Base-by-base conservation (phyloP, 2,797 vertebrate genomes). In the Thalassophryne amazonica region DNA sequence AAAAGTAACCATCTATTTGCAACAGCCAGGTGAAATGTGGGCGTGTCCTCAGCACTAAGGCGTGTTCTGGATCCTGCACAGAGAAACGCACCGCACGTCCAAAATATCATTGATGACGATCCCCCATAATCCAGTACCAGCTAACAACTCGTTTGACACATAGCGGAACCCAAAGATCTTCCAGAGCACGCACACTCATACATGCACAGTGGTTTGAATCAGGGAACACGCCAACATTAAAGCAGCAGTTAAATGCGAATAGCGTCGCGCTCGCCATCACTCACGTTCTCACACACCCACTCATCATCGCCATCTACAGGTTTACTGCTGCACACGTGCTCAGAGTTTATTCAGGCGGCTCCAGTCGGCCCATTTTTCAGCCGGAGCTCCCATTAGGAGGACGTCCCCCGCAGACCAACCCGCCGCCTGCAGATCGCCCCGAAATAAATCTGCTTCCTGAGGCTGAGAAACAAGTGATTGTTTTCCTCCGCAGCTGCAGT, bases 401-500 rank as follows among this genome's bases (percentile, higher is more conserved):
- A 23, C 28, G 43, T 12, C 47, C 9, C 69, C 61, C 50, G 18
- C 60, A 76, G 74, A 77, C 60, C 67, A 59, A 66, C 60, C 34
- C 48, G 25, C 32, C 1, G 27, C 35, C 56, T 32, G 61, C 49
- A 45, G 56, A 56, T 12, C 33, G 5, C 49, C 24, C 52, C 41
- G 21, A 57, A 69, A 68, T 43, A 64, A 60, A 63, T 74, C 61
- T 50, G 34, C 56, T 72, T 45, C 64, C 48, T 50, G 23, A 40
- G 25, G 58, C 42, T 42, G 49, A 69, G 57, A 57, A 66, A 68
- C 60, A 54, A 48, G 24, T 55, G 53, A 70, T 79, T 55, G 60
- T 51, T 66, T 61, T 34, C 28, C 31, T 53, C 24, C 7, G 0
- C 2, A 24, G 59, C 55, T 42, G 59, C 46, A 8, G 21, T 67